A percentile compares a stretch with the other conserved stretches of the same genome.
These are phyloP conservation scores for Alcedo atthis DNA, from an alignment of 2,797 vertebrate genomes.

Conservation along the genomic window DNA sequence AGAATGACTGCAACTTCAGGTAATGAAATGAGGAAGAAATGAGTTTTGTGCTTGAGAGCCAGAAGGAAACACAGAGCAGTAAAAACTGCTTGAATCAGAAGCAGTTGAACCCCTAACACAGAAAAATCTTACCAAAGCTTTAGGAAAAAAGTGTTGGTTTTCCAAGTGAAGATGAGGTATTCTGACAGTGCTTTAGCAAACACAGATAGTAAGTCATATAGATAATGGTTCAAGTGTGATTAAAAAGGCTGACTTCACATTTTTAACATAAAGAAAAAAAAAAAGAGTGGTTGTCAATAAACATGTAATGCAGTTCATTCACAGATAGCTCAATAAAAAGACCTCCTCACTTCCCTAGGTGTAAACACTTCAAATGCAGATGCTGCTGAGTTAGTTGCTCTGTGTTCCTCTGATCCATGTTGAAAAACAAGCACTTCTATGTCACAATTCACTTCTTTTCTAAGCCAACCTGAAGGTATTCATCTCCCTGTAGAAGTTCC, in stretches of 20 bases:
- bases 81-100: neutral
- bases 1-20: neutral
- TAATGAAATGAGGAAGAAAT: neutral
- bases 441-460: constrained; percentile 6
- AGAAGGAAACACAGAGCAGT: neutral
- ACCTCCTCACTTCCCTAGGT: neutral
- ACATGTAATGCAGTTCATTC: neutral
- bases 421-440: neutral
- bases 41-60: neutral
- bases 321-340: neutral
- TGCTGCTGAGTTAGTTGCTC: neutral
- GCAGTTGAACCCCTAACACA: neutral
- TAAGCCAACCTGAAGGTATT: neutral
- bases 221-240: neutral
- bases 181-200: neutral
- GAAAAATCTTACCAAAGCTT: neutral
- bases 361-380: neutral
- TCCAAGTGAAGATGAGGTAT: neutral
- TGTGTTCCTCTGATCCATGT: neutral
- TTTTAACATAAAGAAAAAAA: neutral
- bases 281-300: neutral
- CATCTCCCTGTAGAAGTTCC: neutral
- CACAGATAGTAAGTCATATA: neutral
- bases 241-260: neutral
- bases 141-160: neutral